phyloP scores from a whole-genome alignment of 2,888 invertebrate genomes.

The Gnatocerus cornutus region DNA sequence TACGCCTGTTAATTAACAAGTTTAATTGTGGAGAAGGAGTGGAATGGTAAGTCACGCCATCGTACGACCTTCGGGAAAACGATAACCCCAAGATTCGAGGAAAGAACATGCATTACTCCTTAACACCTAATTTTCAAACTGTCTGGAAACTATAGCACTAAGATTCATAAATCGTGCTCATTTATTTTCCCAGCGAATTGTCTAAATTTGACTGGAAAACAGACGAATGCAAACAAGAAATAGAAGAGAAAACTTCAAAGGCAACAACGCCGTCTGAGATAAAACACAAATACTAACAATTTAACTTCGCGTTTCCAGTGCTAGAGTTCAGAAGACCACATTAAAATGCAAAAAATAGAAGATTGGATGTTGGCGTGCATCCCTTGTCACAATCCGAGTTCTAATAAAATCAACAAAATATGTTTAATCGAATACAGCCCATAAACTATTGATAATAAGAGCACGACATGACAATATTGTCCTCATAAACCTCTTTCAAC shows the following conservation, averaged over 20 bases:
- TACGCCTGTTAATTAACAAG: slow-evolving; percentile 59
- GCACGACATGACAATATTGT: slow-evolving; percentile 36
- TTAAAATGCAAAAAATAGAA: slow-evolving; percentile 3
- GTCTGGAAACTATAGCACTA: no score
- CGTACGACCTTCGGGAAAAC: slow-evolving; percentile 45
- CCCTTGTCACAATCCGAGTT: not conserved
- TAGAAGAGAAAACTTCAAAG: no score
- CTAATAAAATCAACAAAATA: slow-evolving; percentile 44
- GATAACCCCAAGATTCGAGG: slow-evolving; percentile 20
- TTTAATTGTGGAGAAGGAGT: slow-evolving; percentile 61
- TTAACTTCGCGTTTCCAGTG: no score
- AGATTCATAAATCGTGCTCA: no score
- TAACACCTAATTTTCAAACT: no score
- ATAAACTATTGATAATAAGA: slow-evolving; percentile 38
- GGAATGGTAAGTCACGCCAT: slow-evolving; percentile 58
- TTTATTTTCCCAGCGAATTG: no score
- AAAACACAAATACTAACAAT: no score
- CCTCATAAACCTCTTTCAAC: slow-evolving; percentile 33
- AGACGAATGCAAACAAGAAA: no score
- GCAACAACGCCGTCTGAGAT: no score
- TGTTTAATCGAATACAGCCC: slow-evolving; percentile 35
- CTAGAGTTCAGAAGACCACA: no score
- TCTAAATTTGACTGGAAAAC: no score
- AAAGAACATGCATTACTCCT: not conserved
- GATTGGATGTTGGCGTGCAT: slow-evolving; percentile 26